Base-by-base conservation (phyloP, 2,797 vertebrate species). In the Rallus crepitans region DNA sequence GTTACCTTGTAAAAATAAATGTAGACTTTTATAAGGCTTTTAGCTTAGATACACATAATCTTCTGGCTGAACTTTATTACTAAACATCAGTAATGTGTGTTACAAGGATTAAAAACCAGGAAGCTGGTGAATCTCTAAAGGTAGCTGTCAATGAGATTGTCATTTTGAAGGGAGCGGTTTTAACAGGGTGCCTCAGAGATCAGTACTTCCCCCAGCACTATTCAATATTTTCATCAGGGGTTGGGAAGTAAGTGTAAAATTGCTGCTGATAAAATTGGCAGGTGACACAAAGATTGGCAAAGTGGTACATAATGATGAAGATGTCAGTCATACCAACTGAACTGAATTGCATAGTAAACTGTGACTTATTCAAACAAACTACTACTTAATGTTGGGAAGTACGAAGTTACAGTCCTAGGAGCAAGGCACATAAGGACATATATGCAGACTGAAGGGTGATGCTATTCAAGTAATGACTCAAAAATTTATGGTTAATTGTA, bases 231-330 rank as follows among this genome's bases (percentile, higher is more conserved):
- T 95, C 81, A 82, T 90, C 71, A 72, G 52, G 37, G 55, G 2
- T 37, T 90, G 23, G 55, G 59, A 95, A 90, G 48, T 82, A 91
- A 88, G 90, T 90, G 79, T 42, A 89, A 96, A 95, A 95, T 89
- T 87, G 48, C 92, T 73, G 68, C 78, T 94, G 88, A 82, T 87
- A 82, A 89, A 96, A 95, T 78, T 93, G 89, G 78, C 81, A 91
- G 57, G 79, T 91, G 91, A 93, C 83, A 94, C 39, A 96, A 85
- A 95, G 61, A 82, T 82, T 97, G 86, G 83, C 75, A 95, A 93
- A 95, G 68, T 37, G 13, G 64, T 75, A 65, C 39, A 47, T 68
- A 71, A 61, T 64, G 68, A 85, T 15, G 7, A 90, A 86, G 80
- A 86, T 77, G 88, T 95, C 95, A 92, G 83, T 77, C 88, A 94